A percentile compares a stretch with the other conserved stretches of the same genome.
phyloP scores from a whole-genome alignment of 2,888 invertebrate genomes.

The Argyresthia goedartella region DNA sequence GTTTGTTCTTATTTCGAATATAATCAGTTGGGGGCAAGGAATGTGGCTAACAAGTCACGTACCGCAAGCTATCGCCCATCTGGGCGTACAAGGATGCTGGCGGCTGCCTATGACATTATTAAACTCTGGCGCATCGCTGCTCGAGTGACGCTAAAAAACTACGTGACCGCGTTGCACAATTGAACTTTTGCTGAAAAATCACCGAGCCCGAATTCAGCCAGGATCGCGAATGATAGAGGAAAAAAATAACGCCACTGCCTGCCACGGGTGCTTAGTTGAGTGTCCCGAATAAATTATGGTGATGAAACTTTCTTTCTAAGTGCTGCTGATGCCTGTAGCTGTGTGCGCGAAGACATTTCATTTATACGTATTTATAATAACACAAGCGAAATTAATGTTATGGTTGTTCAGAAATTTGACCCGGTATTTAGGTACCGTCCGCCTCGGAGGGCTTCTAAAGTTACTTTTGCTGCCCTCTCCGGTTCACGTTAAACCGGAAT shows the following conservation, averaged over 20 bases:
- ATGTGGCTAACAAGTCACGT: conserved; percentile 11
- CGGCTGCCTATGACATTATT: conserved; percentile 54
- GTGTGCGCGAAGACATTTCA: conserved; percentile 3
- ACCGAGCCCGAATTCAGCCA: conserved; percentile 38
- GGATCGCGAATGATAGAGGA: conserved; percentile 46
- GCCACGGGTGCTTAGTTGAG: conserved; percentile 36
- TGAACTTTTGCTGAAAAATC: conserved; percentile 43
- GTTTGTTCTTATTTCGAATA: not conserved
- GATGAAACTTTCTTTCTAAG: conserved; percentile 56
- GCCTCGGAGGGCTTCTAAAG: no score
- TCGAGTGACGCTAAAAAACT: conserved; percentile 52
- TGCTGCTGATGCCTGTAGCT: conserved; percentile 22
- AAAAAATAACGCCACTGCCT: conserved; percentile 44
- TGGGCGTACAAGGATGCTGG: conserved; percentile 17
- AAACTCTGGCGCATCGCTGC: conserved; percentile 57
- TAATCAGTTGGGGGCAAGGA: not conserved
- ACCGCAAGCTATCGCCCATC: conserved; percentile 10
- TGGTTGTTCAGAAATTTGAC: no score
- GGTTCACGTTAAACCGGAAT: no score
- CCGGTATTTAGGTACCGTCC: no score
- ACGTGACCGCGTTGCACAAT: conserved; percentile 60
- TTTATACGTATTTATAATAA: conserved; percentile 27
- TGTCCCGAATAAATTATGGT: conserved; percentile 63
- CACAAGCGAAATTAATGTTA: no score
- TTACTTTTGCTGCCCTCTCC: no score